Evolutionary conservation across 2,797 vertebrate species (phyloP), one percentile per base, ranked within the genome.

Genomic region (Parotocinclus haroldoi): DNA sequence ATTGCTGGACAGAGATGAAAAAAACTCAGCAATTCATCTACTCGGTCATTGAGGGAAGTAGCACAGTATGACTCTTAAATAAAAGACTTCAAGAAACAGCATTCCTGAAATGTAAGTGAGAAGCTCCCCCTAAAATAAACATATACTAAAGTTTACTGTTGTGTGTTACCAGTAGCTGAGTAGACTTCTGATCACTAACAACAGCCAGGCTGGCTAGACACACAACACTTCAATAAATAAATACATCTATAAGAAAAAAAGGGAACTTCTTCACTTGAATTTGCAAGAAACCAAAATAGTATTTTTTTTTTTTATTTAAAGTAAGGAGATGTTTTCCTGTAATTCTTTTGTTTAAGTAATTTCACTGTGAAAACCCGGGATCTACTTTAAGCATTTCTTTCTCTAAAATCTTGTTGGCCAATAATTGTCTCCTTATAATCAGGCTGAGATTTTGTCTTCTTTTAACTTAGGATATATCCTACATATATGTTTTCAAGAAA

Each of bases 401-500:
- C 74, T 71, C 76, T 83, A 89, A 78, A 84, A 80, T 82, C 81
- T 90, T 86, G 74, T 83, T 89, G 88, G 87, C 86, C 66, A 58
- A 61, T 71, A 55, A 66, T 71, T 75, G 73, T 71, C 73, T 76
- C 64, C 59, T 64, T 78, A 54, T 58, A 69, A 69, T 66, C 68
- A 72, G 68, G 76, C 67, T 69, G 69, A 66, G 74, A 73, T 78
- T 81, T 77, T 78, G 56, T 38, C 58, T 49, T 68, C 53, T 63
- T 63, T 59, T 59, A 13, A 68, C 54, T 39, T 63, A 46, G 54
- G 42, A 27, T 27, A 5, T 27, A 27, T n/a, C n/a, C n/a, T n/a
- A 5, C 2, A 27, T 27, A 27, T 2, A 27, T 27, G 27, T 27
- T 27, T 27, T 5, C 27, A 27, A 5, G 27, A 14, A 45, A 48